Conservation (phyloP, 2,797 vertebrate genomes). For the Pteropus rufus region DNA sequence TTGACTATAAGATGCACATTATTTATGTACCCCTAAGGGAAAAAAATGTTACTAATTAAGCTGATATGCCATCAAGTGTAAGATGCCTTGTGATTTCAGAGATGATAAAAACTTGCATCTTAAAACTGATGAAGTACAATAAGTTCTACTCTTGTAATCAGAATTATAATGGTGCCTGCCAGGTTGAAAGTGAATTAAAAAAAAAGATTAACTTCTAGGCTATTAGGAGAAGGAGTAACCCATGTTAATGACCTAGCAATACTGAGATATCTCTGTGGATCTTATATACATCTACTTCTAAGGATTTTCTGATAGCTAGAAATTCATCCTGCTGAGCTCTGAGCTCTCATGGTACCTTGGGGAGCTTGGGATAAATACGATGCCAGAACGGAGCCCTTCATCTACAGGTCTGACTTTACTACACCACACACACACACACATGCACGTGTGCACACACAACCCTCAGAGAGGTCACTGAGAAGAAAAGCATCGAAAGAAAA, state of each 20-base stretch:
- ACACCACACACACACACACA: neutral
- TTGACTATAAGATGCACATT: neutral
- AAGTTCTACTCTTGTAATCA: neutral
- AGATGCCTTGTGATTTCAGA: neutral
- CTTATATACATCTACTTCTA: neutral
- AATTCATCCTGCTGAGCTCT: neutral
- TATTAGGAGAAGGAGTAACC: neutral
- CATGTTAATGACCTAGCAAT: neutral
- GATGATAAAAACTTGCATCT: neutral
- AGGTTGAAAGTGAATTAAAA: neutral
- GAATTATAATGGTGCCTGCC: neutral
- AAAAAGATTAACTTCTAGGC: neutral
- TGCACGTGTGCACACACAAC: no score
- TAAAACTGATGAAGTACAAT: neutral
- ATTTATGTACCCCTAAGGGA: neutral
- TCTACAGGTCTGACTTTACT: neutral
- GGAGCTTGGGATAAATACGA: neutral
- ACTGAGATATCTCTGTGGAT: neutral
- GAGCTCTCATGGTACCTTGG: neutral
- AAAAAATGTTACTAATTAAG: neutral
- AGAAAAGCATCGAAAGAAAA: neutral
- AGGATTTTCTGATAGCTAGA: constrained; percentile 16
- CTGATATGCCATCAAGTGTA: neutral
- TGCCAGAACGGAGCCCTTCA: neutral
- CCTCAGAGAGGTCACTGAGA: neutral